These are phyloP conservation scores for Syngnathoides biaculeatus DNA, from an alignment of 2,113 vertebrate species.

Conservation along the genomic window DNA sequence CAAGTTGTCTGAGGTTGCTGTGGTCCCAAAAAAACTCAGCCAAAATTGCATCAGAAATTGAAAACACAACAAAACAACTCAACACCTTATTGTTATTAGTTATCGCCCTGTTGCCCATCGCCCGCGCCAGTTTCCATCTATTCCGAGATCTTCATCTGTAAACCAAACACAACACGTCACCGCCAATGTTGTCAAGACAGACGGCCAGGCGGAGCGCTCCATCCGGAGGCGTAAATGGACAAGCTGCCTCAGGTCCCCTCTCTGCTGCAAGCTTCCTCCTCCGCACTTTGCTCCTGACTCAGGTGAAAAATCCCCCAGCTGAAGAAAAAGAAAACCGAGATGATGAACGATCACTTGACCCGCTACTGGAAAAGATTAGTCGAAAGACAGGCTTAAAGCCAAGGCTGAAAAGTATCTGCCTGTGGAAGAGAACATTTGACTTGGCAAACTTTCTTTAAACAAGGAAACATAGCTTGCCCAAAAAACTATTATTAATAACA, in stretches of 20 bases:
- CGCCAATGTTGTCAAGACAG: background rate
- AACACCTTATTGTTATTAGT: background rate
- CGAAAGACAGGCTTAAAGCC: background rate
- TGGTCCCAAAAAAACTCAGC: background rate
- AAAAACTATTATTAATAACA: no score
- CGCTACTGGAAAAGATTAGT: constrained; percentile 58
- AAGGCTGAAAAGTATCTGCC: background rate
- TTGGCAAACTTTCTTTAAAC: no score
- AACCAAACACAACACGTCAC: background rate
- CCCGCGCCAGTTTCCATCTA: background rate
- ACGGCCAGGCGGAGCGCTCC: background rate
- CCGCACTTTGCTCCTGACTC: constrained; percentile 50
- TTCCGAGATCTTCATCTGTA: background rate
- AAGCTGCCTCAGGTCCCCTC: constrained; percentile 23
- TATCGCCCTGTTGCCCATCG: background rate
- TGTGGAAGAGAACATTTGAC: no score
- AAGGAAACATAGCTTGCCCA: no score
- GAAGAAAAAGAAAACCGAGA: background rate
- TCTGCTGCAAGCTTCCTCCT: constrained; percentile 17
- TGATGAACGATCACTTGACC: constrained; percentile 54
- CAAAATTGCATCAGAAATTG: no score
- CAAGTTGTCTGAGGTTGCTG: background rate
- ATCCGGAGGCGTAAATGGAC: constrained; percentile 24
- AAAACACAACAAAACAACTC: no score
- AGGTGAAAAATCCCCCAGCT: constrained; percentile 54